Evolutionary conservation across 2,797 vertebrate genomes (phyloP), one percentile per base, ranked within the genome.

Genomic region (Acrossocheilus fasciatus): DNA sequence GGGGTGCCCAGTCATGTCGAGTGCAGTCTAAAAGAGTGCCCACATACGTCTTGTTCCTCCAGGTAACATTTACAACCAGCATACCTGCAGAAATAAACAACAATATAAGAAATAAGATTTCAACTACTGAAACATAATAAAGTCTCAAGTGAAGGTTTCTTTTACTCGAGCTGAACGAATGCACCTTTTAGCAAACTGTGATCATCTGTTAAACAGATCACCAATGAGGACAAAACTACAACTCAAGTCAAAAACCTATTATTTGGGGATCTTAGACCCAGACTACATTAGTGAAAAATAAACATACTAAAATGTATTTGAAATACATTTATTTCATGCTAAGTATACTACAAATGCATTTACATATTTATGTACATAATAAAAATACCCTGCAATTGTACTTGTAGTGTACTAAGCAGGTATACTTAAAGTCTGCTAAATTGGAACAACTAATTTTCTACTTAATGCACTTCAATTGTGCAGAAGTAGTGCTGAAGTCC

Each of bases 41-140:
- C 86, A 99, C 98, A 0, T 99, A 99, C 0, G 98, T 99, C 95
- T 99, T 99, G 94, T 99, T 99, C 92, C 98, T 97, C 98, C 98
- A 99, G 2, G 98, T 99, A 70, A 99, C 98, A 4, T 99, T 99
- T 54, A 99, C 98, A 91, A 99, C 98, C 94, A 99, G 94, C 98
- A 99, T 99, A 68, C 98, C 98, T 99, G 92, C 3, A 80, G 91
- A 41, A 89, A 54, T 64, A 88, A 1, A 77, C 18, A 86, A 6
- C 5, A 57, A n/a, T 3, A 34, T n/a, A 89, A 23, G 17, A 82
- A 64, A 88, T 5, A 85, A 54, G 76, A 43, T 4, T 34, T 20
- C 6, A 62, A 4, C 43, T 1, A 11, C 9, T 17, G 20, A 89
- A 74, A 85, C 77, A 74, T 41, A 23, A 70, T 23, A 72, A 69